Evolutionary conservation across 2,888 invertebrate genomes (phyloP).

Genomic region (Flexamia atlantica): DNA sequence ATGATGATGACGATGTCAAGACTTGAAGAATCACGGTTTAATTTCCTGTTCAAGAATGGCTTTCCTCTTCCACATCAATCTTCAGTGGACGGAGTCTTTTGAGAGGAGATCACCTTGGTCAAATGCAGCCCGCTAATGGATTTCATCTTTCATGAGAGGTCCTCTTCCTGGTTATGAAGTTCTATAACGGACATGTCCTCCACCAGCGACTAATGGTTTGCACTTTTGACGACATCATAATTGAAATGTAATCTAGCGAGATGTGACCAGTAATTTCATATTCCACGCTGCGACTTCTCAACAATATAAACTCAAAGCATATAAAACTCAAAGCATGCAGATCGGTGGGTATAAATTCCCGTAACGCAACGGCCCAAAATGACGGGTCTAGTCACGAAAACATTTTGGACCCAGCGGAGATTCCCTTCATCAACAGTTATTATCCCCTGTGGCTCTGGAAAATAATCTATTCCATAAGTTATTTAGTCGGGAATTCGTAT

Average conservation of each 20-base stretch:
- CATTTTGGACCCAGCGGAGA: neutral
- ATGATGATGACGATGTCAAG: constrained; percentile 1
- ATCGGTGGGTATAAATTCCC: neutral
- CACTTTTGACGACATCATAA: too few relatives aligned
- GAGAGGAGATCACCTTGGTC: constrained; percentile 11
- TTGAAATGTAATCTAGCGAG: too few relatives aligned
- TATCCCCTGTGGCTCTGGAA: neutral
- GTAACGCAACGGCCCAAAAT: neutral
- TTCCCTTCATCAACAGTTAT: neutral
- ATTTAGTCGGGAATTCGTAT: neutral
- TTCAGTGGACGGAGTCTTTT: neutral
- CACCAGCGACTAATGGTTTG: too few relatives aligned
- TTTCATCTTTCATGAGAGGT: neutral
- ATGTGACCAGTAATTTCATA: neutral
- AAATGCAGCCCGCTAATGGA: constrained; percentile 10
- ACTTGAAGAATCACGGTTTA: neutral
- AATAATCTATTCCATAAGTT: neutral
- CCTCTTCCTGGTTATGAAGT: neutral
- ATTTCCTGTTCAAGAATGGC: neutral
- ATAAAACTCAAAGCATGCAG: neutral
- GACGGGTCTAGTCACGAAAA: neutral
- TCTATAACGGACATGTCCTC: too few relatives aligned
- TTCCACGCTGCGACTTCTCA: neutral
- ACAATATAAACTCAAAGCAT: neutral
- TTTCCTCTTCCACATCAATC: constrained; percentile 5